phyloP scores from a whole-genome alignment of 2,888 invertebrate species.

The Desoria tigrina region DNA sequence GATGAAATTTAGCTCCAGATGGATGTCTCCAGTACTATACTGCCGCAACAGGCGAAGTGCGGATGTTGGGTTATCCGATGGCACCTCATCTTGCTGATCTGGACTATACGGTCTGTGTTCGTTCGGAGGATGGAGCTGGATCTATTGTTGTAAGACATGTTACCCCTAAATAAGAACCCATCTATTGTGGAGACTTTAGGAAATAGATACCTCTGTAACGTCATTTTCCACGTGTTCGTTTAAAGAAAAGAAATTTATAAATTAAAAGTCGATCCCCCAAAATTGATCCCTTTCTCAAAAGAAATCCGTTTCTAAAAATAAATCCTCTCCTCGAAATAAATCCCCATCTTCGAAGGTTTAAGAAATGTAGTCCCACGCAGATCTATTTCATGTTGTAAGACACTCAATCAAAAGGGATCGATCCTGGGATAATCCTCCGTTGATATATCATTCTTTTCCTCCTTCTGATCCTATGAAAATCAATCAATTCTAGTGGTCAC shows the following conservation, averaged over 20 bases:
- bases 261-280: too few species aligned
- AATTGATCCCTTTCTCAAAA: too few species aligned
- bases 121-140: slow-evolving; percentile 49
- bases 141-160: slow-evolving; percentile 48
- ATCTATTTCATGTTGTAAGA: slow-evolving; percentile 44
- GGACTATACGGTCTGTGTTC: slow-evolving; percentile 50
- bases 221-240: neutral
- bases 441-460: neutral
- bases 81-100: slow-evolving; percentile 49
- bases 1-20: slow-evolving; percentile 43
- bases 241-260: too few species aligned
- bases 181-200: too few species aligned
- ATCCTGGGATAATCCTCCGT: too few species aligned
- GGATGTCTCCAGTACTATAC: slow-evolving; percentile 50
- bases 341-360: too few species aligned
- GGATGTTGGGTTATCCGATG: slow-evolving; percentile 43
- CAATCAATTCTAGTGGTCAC: slow-evolving; percentile 38
- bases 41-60: slow-evolving; percentile 39
- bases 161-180: too few species aligned
- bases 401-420: too few species aligned
- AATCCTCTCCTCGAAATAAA: too few species aligned
- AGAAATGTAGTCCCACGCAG: too few species aligned
- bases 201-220: too few species aligned
- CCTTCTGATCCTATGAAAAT: neutral
- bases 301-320: too few species aligned